These are phyloP conservation scores for Rhabdomys dilectus DNA, from an alignment of 2,113 vertebrate species.

Conservation along the genomic window DNA sequence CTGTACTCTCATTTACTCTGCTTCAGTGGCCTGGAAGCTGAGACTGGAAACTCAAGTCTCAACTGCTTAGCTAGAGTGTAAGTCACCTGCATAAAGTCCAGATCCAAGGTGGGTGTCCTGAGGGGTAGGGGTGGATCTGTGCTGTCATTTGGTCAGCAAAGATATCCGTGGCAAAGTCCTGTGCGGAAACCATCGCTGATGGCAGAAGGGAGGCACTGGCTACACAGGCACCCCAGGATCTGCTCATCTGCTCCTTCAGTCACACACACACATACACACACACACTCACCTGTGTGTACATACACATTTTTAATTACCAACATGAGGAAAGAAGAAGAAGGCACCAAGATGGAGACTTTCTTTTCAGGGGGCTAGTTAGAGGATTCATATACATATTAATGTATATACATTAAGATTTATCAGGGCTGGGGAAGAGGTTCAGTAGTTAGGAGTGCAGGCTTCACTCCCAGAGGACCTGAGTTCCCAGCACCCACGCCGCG, in stretches of 20 bases:
- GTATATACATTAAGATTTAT: too few relatives aligned
- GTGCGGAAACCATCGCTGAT: not conserved
- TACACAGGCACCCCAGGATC: too few relatives aligned
- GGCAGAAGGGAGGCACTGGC: accelerated
- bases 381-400: not conserved
- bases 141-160: too few relatives aligned
- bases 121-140: accelerated
- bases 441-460: not conserved
- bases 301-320: not conserved
- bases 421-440: not conserved
- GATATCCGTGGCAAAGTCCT: not conserved
- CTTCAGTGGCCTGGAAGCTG: not conserved
- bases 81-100: too few relatives aligned
- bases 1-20: not conserved
- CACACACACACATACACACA: not conserved
- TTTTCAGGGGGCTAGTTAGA: not conserved
- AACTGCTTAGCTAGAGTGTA: not conserved
- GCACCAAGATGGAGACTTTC: not conserved
- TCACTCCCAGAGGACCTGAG: not conserved
- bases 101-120: not conserved
- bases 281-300: not conserved
- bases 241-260: not conserved
- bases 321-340: not conserved
- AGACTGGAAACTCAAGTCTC: not conserved
- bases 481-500: not conserved